phyloP scores from a whole-genome alignment of 2,888 invertebrate genomes.

The Steinernema carpocapsae region DNA sequence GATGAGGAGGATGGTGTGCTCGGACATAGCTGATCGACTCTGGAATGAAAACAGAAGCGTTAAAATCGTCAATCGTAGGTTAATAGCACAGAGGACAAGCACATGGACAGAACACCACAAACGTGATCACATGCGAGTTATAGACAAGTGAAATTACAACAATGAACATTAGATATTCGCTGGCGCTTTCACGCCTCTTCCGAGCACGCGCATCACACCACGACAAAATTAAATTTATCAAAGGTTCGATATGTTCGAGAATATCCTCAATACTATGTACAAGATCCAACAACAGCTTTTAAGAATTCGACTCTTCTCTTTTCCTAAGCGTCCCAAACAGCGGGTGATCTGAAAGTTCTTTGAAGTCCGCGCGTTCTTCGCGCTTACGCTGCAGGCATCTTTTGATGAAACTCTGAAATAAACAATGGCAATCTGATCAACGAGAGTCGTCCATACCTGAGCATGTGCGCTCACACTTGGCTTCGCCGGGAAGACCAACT shows the following conservation, averaged over 20 bases:
- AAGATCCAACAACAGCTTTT: too few species aligned
- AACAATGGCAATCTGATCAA: too few species aligned
- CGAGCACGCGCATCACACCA: not conserved
- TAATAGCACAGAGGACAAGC: not conserved
- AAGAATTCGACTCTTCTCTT: too few species aligned
- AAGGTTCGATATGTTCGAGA: constrained; percentile 7
- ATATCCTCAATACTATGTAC: too few species aligned
- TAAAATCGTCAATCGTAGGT: not conserved
- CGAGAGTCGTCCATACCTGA: constrained; percentile 78
- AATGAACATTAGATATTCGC: too few species aligned
- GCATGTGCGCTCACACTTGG: constrained; percentile 97
- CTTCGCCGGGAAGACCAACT: constrained; percentile 97
- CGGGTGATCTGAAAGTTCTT: too few species aligned
- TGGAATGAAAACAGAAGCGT: not conserved
- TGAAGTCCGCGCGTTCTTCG: constrained; percentile 97
- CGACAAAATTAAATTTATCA: constrained; percentile 1
- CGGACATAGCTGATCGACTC: not conserved
- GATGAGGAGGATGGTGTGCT: constrained; percentile 91
- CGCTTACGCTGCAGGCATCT: constrained; percentile 97
- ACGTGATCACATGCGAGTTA: not conserved
- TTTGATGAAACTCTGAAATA: constrained; percentile 96
- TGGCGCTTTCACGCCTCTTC: not conserved
- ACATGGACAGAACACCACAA: not conserved
- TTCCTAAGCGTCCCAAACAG: too few species aligned
- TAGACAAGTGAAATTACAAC: too few species aligned